These are phyloP conservation scores for Lepilemur ruficaudatus DNA, from an alignment of 2,797 vertebrate species.

Conservation along the genomic window DNA sequence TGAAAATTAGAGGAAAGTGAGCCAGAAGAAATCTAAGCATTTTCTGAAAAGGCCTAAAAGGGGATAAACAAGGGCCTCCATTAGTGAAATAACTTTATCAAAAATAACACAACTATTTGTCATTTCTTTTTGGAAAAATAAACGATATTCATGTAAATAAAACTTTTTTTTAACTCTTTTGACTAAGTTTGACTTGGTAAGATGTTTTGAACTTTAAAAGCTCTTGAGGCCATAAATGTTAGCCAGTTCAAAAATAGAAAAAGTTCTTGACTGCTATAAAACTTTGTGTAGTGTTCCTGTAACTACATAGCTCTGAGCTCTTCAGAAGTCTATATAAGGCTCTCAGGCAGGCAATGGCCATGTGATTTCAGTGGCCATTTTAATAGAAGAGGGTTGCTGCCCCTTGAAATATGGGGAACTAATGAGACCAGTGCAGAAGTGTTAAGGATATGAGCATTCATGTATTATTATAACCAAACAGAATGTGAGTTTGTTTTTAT, in stretches of 20 bases:
- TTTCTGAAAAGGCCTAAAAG: background rate
- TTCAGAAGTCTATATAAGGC: conserved; percentile 36
- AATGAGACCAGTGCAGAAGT: background rate
- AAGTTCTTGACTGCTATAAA: background rate
- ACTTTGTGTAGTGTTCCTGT: background rate
- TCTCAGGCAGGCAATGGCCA: background rate
- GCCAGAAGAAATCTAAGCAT: background rate
- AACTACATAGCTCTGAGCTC: background rate
- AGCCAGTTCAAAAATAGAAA: conserved; percentile 52
- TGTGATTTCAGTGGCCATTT: conserved; percentile 1
- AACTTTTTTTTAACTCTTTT: conserved; percentile 4
- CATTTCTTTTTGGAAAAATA: conserved; percentile 29
- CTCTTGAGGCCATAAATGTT: conserved; percentile 23
- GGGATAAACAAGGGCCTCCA: background rate
- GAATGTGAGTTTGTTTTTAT: conserved; percentile 35
- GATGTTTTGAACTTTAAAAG: conserved; percentile 45
- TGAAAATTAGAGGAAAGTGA: conserved; percentile 44
- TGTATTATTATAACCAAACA: background rate
- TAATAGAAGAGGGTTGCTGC: background rate
- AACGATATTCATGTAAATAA: background rate
- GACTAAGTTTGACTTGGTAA: background rate
- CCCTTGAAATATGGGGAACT: background rate
- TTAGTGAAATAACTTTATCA: conserved; percentile 22
- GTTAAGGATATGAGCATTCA: background rate
- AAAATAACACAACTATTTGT: background rate